Evolutionary conservation across 2,888 invertebrate genomes (phyloP).

Genomic region (Hecatera dysodea): DNA sequence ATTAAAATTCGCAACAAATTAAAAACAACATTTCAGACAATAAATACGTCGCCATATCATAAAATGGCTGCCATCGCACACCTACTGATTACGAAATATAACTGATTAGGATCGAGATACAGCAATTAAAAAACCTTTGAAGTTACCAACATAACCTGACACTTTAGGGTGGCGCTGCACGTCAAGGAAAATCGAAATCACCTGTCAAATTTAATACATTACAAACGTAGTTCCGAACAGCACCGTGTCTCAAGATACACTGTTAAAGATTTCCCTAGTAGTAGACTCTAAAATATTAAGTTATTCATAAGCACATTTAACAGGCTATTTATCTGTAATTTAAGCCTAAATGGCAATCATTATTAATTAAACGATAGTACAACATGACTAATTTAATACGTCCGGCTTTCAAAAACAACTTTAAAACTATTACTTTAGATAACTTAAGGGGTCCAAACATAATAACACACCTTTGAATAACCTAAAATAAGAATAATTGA

Average conservation of each 20-base stretch:
- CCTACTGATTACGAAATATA: constrained; percentile 27
- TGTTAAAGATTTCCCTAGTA: not conserved
- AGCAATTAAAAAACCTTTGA: constrained; percentile 17
- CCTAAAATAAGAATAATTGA: not conserved
- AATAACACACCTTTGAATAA: not conserved
- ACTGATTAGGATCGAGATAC: constrained; percentile 37
- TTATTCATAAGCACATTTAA: constrained; percentile 42
- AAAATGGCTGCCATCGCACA: constrained; percentile 13
- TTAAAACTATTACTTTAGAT: constrained; percentile 3
- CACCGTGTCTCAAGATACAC: not conserved
- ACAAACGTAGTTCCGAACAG: not conserved
- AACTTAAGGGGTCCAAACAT: constrained; percentile 1
- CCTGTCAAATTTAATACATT: constrained; percentile 4
- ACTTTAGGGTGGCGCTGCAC: not conserved
- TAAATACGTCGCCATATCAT: constrained; percentile 28
- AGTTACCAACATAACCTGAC: not conserved
- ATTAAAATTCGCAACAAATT: constrained; percentile 44
- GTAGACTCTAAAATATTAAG: constrained; percentile 26
- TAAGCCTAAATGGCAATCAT: constrained; percentile 53
- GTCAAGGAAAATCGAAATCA: not conserved
- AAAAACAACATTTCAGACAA: constrained; percentile 15
- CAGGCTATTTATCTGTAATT: constrained; percentile 49
- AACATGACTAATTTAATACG: constrained; percentile 42
- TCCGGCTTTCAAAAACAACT: constrained; percentile 29
- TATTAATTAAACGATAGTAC: constrained; percentile 46